Base-by-base conservation (phyloP, 2,888 invertebrate genomes). In the Yponomeuta evonymella region DNA sequence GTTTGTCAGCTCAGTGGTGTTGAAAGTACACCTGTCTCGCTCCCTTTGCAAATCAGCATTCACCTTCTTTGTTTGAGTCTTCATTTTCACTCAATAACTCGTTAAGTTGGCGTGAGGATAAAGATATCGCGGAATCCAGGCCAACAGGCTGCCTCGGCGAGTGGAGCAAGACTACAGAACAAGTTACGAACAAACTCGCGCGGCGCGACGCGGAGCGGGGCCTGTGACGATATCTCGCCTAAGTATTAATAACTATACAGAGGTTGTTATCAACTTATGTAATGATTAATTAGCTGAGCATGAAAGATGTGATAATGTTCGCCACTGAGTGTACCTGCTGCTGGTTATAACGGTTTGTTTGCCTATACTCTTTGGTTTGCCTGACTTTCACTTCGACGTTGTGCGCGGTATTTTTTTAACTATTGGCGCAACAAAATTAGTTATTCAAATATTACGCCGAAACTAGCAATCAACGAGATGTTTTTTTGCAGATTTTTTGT, bases 41-140 rank as follows among this genome's bases (percentile, higher is more conserved):
- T 97, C 97, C 76, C 91, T 94, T 80, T 92, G 92, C 73, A 97
- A 89, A 89, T 97, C 97, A 15, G 93, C 86, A 86, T 96, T 96
- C 62, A 95, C 84, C 81, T 85, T 84, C 48, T 29, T 70, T 33
- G 75, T 72, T 67, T 76, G 72, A 67, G 75, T 76, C 67, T 76
- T 79, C 86, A 85, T 87, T 74, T 73, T 84, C 72, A 29, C 58
- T 65, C 15, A 10, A 64, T 9, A 69, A 72, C 36, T 43, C 29
- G 69, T 69, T 68, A 72, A 43, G 43, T 67, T 66, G 72, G 70
- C n/a, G 36, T 51, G 48, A 4, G 51, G 12, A 29, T 58, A 58
- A 58, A 15, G 51, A 58, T 58, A 15, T 58, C 51, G 15, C 51
- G 51, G 12, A 15, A 15, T 58, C 51, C 12, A 15, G 51, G 51